phyloP scores from a whole-genome alignment of 1,140 invertebrate species.

The Venustaconcha ellipsiformis region DNA sequence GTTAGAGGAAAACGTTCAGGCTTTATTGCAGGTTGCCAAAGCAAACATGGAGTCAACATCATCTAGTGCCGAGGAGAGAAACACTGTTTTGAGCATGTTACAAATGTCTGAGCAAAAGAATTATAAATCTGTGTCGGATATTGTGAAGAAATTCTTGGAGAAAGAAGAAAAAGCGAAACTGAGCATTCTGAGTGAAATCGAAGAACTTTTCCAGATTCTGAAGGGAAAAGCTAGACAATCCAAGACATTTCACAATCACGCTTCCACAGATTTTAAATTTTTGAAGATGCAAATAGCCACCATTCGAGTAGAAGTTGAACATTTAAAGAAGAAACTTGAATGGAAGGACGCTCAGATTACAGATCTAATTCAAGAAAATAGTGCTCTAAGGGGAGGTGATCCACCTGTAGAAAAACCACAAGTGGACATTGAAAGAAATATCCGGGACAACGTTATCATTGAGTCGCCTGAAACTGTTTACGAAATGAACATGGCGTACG shows the following conservation, averaged over 20 bases:
- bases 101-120: slow-evolving; percentile 7
- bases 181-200: slow-evolving; percentile 11
- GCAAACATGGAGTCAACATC: slow-evolving; percentile 19
- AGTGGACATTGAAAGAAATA: neutral
- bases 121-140: slow-evolving; percentile 15
- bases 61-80: slow-evolving; percentile 13
- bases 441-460: neutral
- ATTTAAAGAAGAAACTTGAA: slow-evolving; percentile 31
- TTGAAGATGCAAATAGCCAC: slow-evolving; percentile 22
- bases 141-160: slow-evolving; percentile 19
- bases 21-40: slow-evolving; percentile 17
- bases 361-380: slow-evolving; percentile 25
- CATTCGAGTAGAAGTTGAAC: slow-evolving; percentile 27
- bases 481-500: slow-evolving; percentile 27
- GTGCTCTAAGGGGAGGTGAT: too few species aligned
- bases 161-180: slow-evolving; percentile 24
- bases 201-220: slow-evolving; percentile 1
- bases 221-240: slow-evolving; percentile 12
- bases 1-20: slow-evolving; percentile 28
- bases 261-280: slow-evolving; percentile 17
- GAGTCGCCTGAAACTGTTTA: slow-evolving; percentile 16
- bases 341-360: slow-evolving; percentile 33
- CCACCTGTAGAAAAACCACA: too few species aligned
- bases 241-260: slow-evolving; percentile 2
- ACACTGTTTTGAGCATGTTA: slow-evolving; percentile 17